Base-by-base conservation (phyloP, 1,140 invertebrate genomes). In the Drosophila ambigua region DNA sequence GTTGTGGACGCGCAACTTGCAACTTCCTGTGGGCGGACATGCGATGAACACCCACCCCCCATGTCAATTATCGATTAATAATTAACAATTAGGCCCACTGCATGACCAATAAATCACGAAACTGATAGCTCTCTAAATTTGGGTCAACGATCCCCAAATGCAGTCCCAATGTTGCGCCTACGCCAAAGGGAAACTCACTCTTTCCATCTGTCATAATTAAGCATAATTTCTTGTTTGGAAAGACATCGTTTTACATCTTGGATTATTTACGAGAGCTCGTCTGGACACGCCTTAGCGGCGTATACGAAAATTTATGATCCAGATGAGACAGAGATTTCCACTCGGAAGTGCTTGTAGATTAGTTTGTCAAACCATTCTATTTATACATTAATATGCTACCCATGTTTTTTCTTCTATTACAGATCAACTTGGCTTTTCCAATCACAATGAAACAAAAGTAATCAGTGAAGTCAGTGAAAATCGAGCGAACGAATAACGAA, bases 31-130 rank as follows among this genome's bases (percentile, higher is more conserved):
- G n/a, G 23, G 11, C 31, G 11, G 44, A 39, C 35, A 5, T 11
- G 11, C 11, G 11, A 5, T 39, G 35, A 4, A 11, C 35, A 39
- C 11, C 35, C 35, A 39, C 11, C 35, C 46, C 46, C 63, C 68
- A 74, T 85, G 75, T 80, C 78, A 88, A 82, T 88, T 78, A 81
- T 76, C 71, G 71, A 84, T 87, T 87, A 72, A 72, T 76, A 87
- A 88, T 87, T 87, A 74, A 54, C 83, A 79, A 82, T 88, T 87
- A 87, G 71, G 52, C 75, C 11, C 46, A 11, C 58, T 50, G 53
- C 48, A 77, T 41, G 52, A 52, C 13, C 52, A 45, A 77, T 65
- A 77, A 84, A 85, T 80, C 60, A 85, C 44, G 72, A 55, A 20
- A 41, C 46, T 73, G 59, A 68, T 84, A 84, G 46, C 52, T 35